phyloP scores from a whole-genome alignment of 1,140 invertebrate species.

The Latrodectus geometricus region DNA sequence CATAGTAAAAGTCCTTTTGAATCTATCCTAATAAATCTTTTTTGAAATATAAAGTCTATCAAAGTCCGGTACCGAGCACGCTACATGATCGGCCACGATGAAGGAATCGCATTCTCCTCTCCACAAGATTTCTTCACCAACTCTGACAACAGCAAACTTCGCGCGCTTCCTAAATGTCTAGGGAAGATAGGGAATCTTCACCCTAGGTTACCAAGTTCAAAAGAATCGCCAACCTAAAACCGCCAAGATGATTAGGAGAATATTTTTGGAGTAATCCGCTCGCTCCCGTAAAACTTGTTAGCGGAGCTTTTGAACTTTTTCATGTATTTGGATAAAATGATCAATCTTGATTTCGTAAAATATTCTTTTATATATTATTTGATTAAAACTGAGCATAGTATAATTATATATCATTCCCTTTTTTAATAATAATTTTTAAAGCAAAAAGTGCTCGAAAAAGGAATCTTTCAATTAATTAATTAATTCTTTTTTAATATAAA shows the following conservation, averaged over 20 bases:
- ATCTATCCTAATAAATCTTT: neutral
- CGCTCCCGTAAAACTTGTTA: too few relatives aligned
- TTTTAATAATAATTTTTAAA: too few relatives aligned
- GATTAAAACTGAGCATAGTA: too few relatives aligned
- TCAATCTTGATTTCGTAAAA: too few relatives aligned
- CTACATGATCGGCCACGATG: neutral
- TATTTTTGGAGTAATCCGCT: too few relatives aligned
- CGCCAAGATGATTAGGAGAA: neutral
- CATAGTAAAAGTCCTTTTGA: slow-evolving; percentile 22
- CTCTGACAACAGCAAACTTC: neutral
- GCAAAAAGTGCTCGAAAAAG: too few relatives aligned
- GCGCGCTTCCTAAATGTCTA: neutral
- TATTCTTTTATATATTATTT: too few relatives aligned
- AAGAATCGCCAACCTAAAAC: neutral
- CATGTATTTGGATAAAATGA: too few relatives aligned
- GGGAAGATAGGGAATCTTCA: neutral
- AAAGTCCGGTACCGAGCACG: neutral
- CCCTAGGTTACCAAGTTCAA: neutral
- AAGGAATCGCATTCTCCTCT: neutral
- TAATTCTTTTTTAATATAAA: too few relatives aligned
- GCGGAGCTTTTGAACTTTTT: too few relatives aligned
- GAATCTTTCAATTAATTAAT: too few relatives aligned
- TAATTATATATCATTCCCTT: too few relatives aligned
- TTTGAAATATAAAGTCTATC: neutral
- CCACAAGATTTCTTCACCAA: neutral